Conservation (phyloP, 2,113 vertebrate species). For the Calidris pygmaea region DNA sequence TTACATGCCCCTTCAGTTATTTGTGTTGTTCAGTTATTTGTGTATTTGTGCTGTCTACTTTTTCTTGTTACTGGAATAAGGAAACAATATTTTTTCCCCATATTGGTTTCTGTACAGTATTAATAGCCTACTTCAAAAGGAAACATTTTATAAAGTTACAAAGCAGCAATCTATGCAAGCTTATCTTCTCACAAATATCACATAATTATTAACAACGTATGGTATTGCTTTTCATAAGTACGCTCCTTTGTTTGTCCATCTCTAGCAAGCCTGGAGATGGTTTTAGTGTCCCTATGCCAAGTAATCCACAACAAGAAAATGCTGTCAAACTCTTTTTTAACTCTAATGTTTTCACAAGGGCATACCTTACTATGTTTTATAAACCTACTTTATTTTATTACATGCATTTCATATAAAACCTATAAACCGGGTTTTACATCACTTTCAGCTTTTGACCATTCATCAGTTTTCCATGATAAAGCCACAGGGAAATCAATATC, state of each 20-base stretch:
- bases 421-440: conserved; percentile 39
- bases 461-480: conserved; percentile 62
- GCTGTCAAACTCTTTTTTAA: neutral
- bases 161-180: neutral
- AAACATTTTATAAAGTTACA: neutral
- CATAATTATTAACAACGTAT: neutral
- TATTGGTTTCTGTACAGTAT: neutral
- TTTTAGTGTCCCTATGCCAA: neutral
- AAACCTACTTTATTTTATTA: conserved; percentile 60
- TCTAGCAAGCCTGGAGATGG: neutral
- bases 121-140: neutral
- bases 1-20: neutral
- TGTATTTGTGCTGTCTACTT: neutral
- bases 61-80: neutral
- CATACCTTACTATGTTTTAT: conserved; percentile 37
- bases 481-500: conserved; percentile 56
- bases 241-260: neutral
- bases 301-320: neutral
- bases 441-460: conserved; percentile 54
- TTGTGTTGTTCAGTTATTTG: neutral
- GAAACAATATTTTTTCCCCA: neutral
- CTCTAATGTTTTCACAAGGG: conserved; percentile 8
- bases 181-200: neutral
- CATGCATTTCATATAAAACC: conserved; percentile 47
- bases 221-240: neutral